Evolutionary conservation across 2,797 vertebrate genomes (phyloP).

Genomic region (Tapera naevia): DNA sequence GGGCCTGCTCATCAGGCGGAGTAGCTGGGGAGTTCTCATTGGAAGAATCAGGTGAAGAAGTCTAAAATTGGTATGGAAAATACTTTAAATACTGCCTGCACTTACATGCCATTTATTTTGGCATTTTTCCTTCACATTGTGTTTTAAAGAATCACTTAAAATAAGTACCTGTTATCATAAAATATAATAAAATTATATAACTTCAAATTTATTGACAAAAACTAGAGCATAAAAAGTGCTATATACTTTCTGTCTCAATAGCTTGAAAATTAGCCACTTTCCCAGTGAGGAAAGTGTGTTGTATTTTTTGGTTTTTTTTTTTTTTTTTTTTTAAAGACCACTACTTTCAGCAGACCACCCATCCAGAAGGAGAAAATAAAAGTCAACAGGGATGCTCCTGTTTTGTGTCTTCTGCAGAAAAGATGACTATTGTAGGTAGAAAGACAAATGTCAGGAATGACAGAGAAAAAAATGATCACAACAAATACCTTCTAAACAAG

Average conservation of each 20-base stretch:
- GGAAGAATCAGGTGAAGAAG: conserved; percentile 97
- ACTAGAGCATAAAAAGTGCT: not conserved
- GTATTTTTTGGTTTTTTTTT: too few relatives aligned
- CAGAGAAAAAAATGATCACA: not conserved
- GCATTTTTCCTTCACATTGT: not conserved
- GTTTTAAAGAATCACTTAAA: not conserved
- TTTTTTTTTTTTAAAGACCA: not conserved
- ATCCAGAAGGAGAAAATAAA: not conserved
- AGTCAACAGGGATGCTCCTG: not conserved
- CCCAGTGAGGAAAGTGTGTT: fast-evolving
- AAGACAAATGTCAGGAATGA: not conserved
- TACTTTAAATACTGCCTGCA: not conserved
- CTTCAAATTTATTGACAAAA: not conserved
- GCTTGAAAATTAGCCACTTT: not conserved
- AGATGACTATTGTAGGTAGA: not conserved
- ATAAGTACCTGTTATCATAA: not conserved
- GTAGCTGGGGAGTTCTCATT: conserved; percentile 99
- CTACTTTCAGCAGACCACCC: not conserved
- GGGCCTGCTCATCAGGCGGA: conserved; percentile 92
- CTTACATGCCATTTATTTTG: not conserved
- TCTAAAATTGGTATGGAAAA: conserved; percentile 77
- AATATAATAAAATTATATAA: not conserved
- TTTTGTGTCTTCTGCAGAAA: not conserved
- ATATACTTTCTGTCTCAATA: not conserved
- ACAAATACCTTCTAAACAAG: not conserved